A percentile compares a stretch with the other conserved stretches of the same genome.
phyloP scores from a whole-genome alignment of 2,797 vertebrate species.

The Malacoctenus gilli region DNA sequence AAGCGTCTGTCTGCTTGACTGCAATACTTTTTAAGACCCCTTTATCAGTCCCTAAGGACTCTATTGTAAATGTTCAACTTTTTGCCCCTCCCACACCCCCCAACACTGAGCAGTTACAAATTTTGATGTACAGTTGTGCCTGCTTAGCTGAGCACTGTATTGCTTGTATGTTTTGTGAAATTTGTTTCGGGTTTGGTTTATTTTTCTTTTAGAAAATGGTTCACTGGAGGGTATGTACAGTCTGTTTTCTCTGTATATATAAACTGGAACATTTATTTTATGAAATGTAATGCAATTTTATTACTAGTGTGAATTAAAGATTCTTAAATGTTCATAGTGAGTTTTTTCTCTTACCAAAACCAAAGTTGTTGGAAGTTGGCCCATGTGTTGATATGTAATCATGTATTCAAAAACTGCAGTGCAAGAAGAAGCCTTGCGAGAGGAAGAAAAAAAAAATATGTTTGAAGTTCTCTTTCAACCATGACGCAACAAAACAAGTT shows the following conservation, averaged over 20 bases:
- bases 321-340: conserved; percentile 96
- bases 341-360: conserved; percentile 76
- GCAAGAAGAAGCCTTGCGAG: conserved; percentile 64
- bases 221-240: conserved; percentile 97
- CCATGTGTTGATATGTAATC: conserved; percentile 71
- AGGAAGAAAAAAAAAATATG: conserved; percentile 66
- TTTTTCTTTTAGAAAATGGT: conserved; percentile 82
- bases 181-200: conserved; percentile 81
- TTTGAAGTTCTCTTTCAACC: conserved; percentile 73
- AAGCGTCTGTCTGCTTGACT: conserved; percentile 92
- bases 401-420: conserved; percentile 66
- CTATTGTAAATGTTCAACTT: conserved; percentile 90
- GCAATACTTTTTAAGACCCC: conserved; percentile 92
- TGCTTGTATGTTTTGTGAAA: conserved; percentile 97
- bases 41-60: conserved; percentile 90
- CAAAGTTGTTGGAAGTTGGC: conserved; percentile 72
- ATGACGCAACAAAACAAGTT: conserved; percentile 70
- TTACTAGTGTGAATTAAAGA: conserved; percentile 99
- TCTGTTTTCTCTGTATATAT: conserved; percentile 99
- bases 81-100: conserved; percentile 81
- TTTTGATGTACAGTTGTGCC: conserved; percentile 96
- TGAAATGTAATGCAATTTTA: conserved; percentile 99
- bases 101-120: conserved; percentile 94
- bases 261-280: conserved; percentile 99
- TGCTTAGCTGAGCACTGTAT: conserved; percentile 96